Percentiles rank a stretch among this genome's conserved stretches.
These are phyloP conservation scores for Girardinichthys multiradiatus DNA, from an alignment of 2,113 vertebrate species.

Conservation along the genomic window DNA sequence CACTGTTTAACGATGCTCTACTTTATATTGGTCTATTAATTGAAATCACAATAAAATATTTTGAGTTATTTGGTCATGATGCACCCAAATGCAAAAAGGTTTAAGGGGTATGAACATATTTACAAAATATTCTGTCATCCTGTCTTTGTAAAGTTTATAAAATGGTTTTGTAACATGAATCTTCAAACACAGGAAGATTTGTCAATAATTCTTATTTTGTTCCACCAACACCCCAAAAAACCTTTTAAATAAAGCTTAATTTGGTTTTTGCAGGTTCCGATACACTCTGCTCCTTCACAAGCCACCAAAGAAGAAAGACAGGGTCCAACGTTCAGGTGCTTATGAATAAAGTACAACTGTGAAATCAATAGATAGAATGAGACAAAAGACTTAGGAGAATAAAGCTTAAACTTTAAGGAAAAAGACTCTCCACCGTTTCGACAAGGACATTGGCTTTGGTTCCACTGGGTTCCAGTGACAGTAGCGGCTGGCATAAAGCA, in stretches of 20 bases:
- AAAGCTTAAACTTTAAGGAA: slow-evolving; percentile 52
- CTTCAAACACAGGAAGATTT: not conserved
- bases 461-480: slow-evolving; percentile 75
- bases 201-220: not conserved
- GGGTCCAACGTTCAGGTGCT: slow-evolving; percentile 19
- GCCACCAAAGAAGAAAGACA: slow-evolving; percentile 14
- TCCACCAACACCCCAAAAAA: too few species aligned
- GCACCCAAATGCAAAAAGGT: not conserved
- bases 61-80: too few species aligned
- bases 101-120: not conserved
- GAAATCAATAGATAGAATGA: slow-evolving; percentile 34
- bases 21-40: not conserved
- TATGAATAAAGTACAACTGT: slow-evolving; percentile 45
- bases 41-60: not conserved
- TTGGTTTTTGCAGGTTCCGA: not conserved
- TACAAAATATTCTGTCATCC: not conserved
- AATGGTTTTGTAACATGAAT: not conserved
- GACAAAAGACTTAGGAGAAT: slow-evolving; percentile 47
- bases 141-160: not conserved
- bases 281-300: slow-evolving; percentile 4
- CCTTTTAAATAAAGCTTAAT: not conserved
- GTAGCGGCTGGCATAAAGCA: slow-evolving; percentile 74
- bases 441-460: slow-evolving; percentile 76
- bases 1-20: not conserved
- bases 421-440: slow-evolving; percentile 63